phyloP scores from a whole-genome alignment of 2,888 invertebrate genomes.

The Lasioglossum morio region DNA sequence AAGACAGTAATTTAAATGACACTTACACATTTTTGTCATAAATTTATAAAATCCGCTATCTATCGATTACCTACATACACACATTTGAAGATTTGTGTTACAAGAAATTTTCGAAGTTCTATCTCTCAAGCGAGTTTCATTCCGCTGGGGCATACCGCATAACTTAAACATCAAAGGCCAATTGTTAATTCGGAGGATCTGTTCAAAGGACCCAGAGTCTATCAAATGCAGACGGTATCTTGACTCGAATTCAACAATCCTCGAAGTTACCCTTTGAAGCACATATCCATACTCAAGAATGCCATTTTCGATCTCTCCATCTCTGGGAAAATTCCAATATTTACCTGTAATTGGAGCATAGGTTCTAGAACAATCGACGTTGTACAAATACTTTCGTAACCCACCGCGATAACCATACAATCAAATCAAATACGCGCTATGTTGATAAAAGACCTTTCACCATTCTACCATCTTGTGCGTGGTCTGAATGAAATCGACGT shows the following conservation, averaged over 20 bases:
- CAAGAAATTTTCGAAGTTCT: not conserved
- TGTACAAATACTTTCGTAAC: not conserved
- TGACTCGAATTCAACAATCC: not conserved
- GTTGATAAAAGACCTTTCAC: not conserved
- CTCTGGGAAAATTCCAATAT: not conserved
- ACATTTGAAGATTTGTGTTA: not conserved
- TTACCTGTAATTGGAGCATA: not conserved
- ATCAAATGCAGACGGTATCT: not conserved
- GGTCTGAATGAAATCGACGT: not conserved
- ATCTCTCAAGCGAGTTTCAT: not conserved
- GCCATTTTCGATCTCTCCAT: not conserved
- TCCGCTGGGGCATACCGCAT: not conserved
- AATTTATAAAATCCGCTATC: too few relatives aligned
- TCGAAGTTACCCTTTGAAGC: not conserved
- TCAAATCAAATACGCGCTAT: not conserved
- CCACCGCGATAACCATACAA: not conserved
- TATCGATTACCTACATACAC: not conserved
- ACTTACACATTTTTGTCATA: too few relatives aligned
- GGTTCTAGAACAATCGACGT: not conserved
- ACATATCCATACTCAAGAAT: not conserved
- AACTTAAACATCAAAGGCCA: constrained; percentile 5
- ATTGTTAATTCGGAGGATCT: constrained; percentile 10
- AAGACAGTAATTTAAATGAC: too few relatives aligned
- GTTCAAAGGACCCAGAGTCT: not conserved
- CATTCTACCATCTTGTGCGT: not conserved